Evolutionary conservation across 2,888 invertebrate genomes (phyloP).

Genomic region (Pachycephus smyrnensis): DNA sequence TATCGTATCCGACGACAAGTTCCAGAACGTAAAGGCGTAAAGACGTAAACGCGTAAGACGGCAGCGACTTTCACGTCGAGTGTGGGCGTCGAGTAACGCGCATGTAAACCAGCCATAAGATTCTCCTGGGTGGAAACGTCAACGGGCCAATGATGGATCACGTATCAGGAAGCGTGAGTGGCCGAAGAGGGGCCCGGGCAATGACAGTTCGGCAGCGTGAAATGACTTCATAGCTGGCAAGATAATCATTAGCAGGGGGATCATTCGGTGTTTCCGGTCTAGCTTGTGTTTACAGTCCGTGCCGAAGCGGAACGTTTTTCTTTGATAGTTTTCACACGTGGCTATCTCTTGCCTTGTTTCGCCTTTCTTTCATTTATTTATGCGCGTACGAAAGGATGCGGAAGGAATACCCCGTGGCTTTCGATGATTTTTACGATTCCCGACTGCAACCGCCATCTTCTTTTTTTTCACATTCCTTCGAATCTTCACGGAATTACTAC

Average conservation of each 20-base stretch:
- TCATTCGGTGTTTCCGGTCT: not conserved
- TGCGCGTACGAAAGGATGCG: not conserved
- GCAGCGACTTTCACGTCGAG: not conserved
- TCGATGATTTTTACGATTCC: no score
- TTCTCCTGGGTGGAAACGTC: conserved; percentile 15
- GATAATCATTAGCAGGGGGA: not conserved
- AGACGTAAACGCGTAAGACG: not conserved
- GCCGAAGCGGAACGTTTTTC: no score
- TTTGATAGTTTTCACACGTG: not conserved
- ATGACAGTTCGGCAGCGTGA: not conserved
- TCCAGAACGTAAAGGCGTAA: not conserved
- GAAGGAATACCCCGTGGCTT: no score
- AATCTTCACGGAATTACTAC: no score
- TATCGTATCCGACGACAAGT: not conserved
- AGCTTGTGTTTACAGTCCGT: not conserved
- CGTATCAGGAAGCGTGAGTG: not conserved
- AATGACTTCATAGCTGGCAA: not conserved
- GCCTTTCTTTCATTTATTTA: not conserved
- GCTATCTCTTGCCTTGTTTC: not conserved
- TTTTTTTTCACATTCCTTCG: no score
- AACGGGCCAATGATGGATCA: conserved; percentile 22
- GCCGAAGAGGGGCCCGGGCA: not conserved
- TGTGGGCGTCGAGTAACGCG: not conserved
- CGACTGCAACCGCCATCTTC: no score
- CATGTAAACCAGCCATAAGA: conserved; percentile 2